Evolutionary conservation across 2,797 vertebrate species (phyloP), one percentile per base, ranked within the genome.

Genomic region (Sternotherus odoratus): DNA sequence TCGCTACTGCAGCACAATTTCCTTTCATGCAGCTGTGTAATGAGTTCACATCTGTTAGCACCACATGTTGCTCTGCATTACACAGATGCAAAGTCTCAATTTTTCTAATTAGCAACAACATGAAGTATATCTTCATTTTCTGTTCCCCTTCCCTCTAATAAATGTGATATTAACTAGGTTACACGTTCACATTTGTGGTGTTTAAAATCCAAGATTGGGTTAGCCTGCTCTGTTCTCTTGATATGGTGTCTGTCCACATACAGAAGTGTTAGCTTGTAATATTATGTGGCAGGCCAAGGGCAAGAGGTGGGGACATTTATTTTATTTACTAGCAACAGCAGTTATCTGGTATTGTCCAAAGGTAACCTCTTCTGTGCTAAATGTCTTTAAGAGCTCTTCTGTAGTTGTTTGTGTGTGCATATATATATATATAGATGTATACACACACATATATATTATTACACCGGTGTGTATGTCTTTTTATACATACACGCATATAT

Each of bases 81-180:
- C 95, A 90, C 98, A 98, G 98, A 98, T 98, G 98, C 96, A 98
- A 98, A 98, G 97, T 98, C 98, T 98, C 98, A 98, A 98, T 98
- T 98, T 98, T 98, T 98, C 98, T 98, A 98, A 98, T 98, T 98
- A 98, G 98, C 97, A 98, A 95, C 97, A 98, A 97, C 98, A 98
- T 90, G 94, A 98, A 98, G 98, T 98, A 98, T 98, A 98, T 98
- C 98, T 98, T 98, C 97, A 98, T 98, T 98, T 98, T 98, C 98
- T 98, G 92, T 98, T 96, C 97, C 97, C 97, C 97, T 97, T 98
- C 97, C 97, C 96, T 97, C 97, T 98, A 98, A 98, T 98, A 98
- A 98, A 98, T 48, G 95, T 97, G 98, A 78, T 98, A 98, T 98
- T 98, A 98, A 98, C 98, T 97, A 98, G 98, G 98, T 98, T 98